Base-by-base conservation (phyloP, 2,113 vertebrate genomes). In the Crypturellus undulatus region DNA sequence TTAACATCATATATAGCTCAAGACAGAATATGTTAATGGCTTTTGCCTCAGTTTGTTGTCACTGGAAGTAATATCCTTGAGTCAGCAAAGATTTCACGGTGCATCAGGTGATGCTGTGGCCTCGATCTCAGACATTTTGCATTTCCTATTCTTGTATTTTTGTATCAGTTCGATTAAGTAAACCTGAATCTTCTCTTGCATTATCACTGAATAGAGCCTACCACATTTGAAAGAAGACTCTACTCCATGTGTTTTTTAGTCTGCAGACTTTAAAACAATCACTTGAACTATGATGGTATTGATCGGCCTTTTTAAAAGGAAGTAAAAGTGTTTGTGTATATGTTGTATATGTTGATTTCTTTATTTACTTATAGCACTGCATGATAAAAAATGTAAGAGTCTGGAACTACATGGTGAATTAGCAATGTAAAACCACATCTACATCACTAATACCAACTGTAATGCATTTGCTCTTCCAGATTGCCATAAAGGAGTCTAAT, bases 401-500 rank as follows among this genome's bases (percentile, higher is more conserved):
- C 70, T 69, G 49, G 36, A 82, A 70, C 4, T 72, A 62, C 52
- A 22, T 54, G 65, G 36, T 91, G 64, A 84, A 87, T 65, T 84
- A 87, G 18, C 12, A 77, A 45, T 67, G 71, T 52, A 88, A 86
- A 86, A 64, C 26, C 54, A 0, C 68, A 13, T 36, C 60, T 79
- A 67, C 42, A 71, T 90, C 82, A 81, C 69, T 88, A 75, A 75
- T 70, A 78, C 62, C 34, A 26, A 79, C 94, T 86, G 59, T 5
- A 89, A 71, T 25, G 12, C 71, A 58, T 96, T 96, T 93, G 47
- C 54, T 88, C 68, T 90, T 93, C 65, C 80, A 80, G 22, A 10
- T 67, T 75, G 79, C 68, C 52, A 76, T 92, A 81, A 93, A 88
- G 49, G 32, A 92, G 34, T 80, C 47, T 65, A 91, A 85, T 95